Percentiles rank a stretch among this genome's conserved stretches.
Evolutionary conservation across 2,797 vertebrate genomes (phyloP).

Genomic region (Schizopygopsis malacanthus): DNA sequence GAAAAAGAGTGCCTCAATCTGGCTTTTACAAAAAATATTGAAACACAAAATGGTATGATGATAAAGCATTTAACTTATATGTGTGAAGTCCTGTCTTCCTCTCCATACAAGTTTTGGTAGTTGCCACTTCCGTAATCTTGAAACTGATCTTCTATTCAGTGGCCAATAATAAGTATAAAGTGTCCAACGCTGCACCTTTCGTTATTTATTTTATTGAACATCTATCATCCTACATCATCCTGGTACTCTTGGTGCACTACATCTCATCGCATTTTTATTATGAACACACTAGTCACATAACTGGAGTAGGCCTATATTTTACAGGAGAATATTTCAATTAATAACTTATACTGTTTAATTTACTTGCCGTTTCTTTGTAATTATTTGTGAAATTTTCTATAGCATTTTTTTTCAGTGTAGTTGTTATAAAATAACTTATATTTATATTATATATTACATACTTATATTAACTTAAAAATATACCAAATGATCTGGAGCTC

Average conservation of each 20-base stretch:
- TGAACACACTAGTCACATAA: neutral
- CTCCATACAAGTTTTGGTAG: neutral
- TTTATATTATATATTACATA: too few species aligned
- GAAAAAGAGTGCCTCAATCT: neutral
- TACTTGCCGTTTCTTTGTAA: neutral
- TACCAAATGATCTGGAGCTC: neutral
- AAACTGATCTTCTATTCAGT: neutral
- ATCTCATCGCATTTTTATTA: neutral
- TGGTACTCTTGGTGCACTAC: neutral
- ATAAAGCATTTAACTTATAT: neutral
- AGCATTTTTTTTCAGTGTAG: neutral
- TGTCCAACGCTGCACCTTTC: neutral
- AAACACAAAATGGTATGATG: neutral
- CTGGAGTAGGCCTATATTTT: neutral
- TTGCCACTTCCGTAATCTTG: too few species aligned
- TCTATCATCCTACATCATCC: neutral
- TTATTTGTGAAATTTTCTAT: neutral
- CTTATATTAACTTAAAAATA: neutral
- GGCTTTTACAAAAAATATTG: neutral
- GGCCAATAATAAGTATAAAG: neutral
- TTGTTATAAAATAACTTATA: neutral
- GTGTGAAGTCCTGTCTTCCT: neutral
- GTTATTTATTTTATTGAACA: neutral
- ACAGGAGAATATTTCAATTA: neutral
- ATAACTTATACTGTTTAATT: neutral